Conservation (phyloP, 1,140 invertebrate species). For the Drosophila ohnishii region DNA sequence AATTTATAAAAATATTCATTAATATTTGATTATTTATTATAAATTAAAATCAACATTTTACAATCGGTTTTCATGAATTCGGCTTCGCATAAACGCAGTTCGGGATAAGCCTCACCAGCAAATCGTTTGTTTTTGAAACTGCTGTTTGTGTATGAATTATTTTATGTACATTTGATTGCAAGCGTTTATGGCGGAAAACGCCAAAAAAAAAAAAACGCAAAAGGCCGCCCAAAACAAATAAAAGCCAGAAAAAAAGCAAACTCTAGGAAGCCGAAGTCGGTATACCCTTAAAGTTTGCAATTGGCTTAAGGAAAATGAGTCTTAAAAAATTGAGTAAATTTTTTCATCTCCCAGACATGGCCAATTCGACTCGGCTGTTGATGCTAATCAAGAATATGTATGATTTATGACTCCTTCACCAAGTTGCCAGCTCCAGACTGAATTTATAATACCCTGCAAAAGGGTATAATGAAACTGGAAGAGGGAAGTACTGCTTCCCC, state of each 20-base stretch:
- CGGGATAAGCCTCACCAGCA: conserved; percentile 44
- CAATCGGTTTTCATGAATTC: neutral
- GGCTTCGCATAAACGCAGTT: conserved; percentile 41
- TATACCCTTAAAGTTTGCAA: neutral
- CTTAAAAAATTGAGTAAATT: too few relatives aligned
- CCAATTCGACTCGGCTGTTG: neutral
- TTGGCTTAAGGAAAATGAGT: too few relatives aligned
- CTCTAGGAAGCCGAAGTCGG: too few relatives aligned
- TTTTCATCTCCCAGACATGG: too few relatives aligned
- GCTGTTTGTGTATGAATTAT: conserved; percentile 70
- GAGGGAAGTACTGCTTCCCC: conserved; percentile 9
- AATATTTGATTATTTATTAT: neutral
- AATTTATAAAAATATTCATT: neutral
- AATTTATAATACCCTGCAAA: neutral
- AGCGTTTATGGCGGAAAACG: conserved; percentile 79
- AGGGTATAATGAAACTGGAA: conserved; percentile 14
- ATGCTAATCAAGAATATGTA: neutral
- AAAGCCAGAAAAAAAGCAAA: neutral
- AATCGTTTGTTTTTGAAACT: conserved; percentile 63
- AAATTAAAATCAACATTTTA: neutral
- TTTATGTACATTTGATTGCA: conserved; percentile 79
- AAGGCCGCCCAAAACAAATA: conserved; percentile 24
- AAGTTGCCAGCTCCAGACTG: neutral
- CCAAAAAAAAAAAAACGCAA: conserved; percentile 48
- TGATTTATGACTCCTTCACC: neutral